A percentile compares a stretch with the other conserved stretches of the same genome.
Evolutionary conservation across 2,797 vertebrate genomes (phyloP).

Genomic region (Tiaroga cobitis): DNA sequence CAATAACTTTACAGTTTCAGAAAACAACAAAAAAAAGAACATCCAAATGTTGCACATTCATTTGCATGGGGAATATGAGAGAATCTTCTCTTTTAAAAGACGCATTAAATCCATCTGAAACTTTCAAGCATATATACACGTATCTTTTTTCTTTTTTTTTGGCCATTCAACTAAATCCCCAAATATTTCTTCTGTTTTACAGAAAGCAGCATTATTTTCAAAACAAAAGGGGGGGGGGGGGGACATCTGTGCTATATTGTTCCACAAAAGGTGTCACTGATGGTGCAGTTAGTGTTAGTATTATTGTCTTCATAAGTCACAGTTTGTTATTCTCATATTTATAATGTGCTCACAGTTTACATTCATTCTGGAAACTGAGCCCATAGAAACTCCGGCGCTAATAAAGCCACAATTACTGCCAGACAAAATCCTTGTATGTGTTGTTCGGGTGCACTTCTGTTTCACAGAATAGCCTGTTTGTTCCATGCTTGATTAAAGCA

Average conservation of each 20-base stretch:
- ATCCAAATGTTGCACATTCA: conserved; percentile 75
- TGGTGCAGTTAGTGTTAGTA: conserved; percentile 64
- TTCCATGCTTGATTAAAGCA: conserved; percentile 68
- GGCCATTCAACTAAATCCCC: conserved; percentile 59
- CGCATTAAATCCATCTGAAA: conserved; percentile 62
- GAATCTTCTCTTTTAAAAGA: conserved; percentile 44
- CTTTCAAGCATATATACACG: conserved; percentile 63
- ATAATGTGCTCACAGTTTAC: conserved; percentile 70
- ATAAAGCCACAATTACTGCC: conserved; percentile 69
- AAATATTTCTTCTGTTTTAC: conserved; percentile 50
- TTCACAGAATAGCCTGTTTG: conserved; percentile 49
- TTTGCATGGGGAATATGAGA: conserved; percentile 68
- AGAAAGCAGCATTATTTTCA: conserved; percentile 60
- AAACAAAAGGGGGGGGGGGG: conserved; percentile 35
- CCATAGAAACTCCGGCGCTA: conserved; percentile 69
- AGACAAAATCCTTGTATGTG: conserved; percentile 60
- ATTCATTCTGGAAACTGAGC: conserved; percentile 76
- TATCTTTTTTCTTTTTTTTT: conserved; percentile 32
- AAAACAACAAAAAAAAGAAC: conserved; percentile 22
- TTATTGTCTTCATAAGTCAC: conserved; percentile 70
- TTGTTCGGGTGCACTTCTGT: not conserved
- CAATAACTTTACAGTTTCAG: conserved; percentile 52
- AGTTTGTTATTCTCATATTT: conserved; percentile 63
- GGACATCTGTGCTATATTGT: conserved; percentile 46
- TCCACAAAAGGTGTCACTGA: conserved; percentile 41